phyloP scores from a whole-genome alignment of 2,113 vertebrate species.

The Notarius lentiginosus region DNA sequence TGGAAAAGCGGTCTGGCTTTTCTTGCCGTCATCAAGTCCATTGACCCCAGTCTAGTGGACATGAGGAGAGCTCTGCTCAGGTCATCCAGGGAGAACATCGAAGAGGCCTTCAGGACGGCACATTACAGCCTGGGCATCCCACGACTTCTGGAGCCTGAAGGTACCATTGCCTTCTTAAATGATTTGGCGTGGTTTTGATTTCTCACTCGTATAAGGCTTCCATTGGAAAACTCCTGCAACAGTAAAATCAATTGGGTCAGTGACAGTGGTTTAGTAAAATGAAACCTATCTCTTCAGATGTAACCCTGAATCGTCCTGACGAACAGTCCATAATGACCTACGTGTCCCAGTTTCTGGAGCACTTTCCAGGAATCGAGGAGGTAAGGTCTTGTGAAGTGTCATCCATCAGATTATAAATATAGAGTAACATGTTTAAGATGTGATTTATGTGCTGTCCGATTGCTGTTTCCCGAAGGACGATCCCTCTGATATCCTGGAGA shows the following conservation, averaged over 20 bases:
- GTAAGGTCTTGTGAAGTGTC: constrained; percentile 64
- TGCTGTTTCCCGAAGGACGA: constrained; percentile 59
- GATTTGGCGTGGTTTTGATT: neutral
- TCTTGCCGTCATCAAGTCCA: constrained; percentile 92
- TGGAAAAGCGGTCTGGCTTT: constrained; percentile 94
- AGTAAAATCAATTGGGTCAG: constrained; percentile 2
- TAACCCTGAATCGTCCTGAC: constrained; percentile 84
- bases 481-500: constrained; percentile 59
- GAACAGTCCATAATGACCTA: constrained; percentile 95
- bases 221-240: neutral
- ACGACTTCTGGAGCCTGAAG: constrained; percentile 90
- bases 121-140: constrained; percentile 86
- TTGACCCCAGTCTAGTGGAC: constrained; percentile 88
- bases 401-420: constrained; percentile 9
- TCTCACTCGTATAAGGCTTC: neutral
- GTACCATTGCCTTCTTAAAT: constrained; percentile 60
- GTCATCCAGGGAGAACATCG: constrained; percentile 82
- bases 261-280: neutral
- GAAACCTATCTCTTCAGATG: constrained; percentile 70
- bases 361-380: constrained; percentile 87
- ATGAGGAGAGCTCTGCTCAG: constrained; percentile 87
- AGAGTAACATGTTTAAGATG: neutral
- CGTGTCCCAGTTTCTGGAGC: constrained; percentile 92
- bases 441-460: constrained; percentile 25
- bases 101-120: constrained; percentile 88